phyloP scores from a whole-genome alignment of 2,888 invertebrate species.

The Drosophila incognita region DNA sequence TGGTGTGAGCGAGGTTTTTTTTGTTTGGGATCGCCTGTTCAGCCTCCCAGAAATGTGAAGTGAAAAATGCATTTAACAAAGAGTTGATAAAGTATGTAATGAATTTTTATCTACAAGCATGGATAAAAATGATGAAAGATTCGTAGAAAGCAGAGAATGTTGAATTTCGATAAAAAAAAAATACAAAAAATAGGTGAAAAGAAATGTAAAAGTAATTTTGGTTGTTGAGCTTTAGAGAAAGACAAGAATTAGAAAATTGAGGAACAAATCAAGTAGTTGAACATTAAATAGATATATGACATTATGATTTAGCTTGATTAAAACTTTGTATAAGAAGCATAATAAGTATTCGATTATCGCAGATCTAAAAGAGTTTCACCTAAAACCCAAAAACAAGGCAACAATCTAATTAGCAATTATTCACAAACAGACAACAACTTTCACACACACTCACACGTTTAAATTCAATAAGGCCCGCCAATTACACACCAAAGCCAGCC shows the following conservation, averaged over 20 bases:
- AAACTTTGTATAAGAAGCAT: slow-evolving; percentile 12
- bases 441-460: not conserved
- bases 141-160: slow-evolving; percentile 29
- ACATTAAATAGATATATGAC: too few relatives aligned
- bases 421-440: slow-evolving; percentile 13
- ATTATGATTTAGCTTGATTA: not conserved
- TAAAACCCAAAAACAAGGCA: not conserved
- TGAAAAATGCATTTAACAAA: slow-evolving; percentile 36
- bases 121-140: slow-evolving; percentile 28
- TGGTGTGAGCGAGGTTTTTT: not conserved
- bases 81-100: slow-evolving; percentile 30
- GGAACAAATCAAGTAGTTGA: not conserved
- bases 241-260: not conserved
- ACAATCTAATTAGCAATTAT: slow-evolving; percentile 39
- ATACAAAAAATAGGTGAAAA: not conserved
- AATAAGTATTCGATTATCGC: not conserved
- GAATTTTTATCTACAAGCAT: slow-evolving; percentile 34
- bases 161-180: slow-evolving; percentile 6
- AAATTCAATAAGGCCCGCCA: slow-evolving; percentile 48
- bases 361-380: not conserved
- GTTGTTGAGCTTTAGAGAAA: not conserved
- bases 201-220: not conserved
- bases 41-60: slow-evolving; percentile 9
- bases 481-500: slow-evolving; percentile 22
- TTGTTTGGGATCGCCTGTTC: slow-evolving; percentile 21